A percentile compares a stretch with the other conserved stretches of the same genome.
These are phyloP conservation scores for Brachycybe producta DNA, from an alignment of 2,888 invertebrate genomes.

Conservation along the genomic window DNA sequence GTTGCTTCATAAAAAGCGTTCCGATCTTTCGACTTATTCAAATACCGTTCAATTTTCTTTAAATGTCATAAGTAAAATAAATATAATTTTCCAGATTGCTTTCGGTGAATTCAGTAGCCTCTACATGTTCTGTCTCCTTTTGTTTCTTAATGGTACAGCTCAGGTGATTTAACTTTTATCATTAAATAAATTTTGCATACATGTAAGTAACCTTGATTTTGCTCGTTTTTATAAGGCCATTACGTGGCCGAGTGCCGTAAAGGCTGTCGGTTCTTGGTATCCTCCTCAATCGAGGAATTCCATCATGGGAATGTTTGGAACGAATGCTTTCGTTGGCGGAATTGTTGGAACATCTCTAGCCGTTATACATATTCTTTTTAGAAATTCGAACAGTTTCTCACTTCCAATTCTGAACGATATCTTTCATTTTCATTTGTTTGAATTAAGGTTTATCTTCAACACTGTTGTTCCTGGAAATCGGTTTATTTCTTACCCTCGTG, in stretches of 20 bases:
- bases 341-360: slow-evolving; percentile 36
- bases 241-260: slow-evolving; percentile 39
- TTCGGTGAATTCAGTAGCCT: slow-evolving; percentile 35
- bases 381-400: not conserved
- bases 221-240: slow-evolving; percentile 30
- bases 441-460: slow-evolving; percentile 32
- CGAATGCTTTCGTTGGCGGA: slow-evolving; percentile 38
- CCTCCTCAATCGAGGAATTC: slow-evolving; percentile 34
- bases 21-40: too few relatives aligned
- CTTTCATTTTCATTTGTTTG: too few relatives aligned
- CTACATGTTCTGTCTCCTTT: slow-evolving; percentile 29
- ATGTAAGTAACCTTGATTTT: not conserved
- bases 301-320: slow-evolving; percentile 38
- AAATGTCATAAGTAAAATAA: too few relatives aligned
- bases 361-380: slow-evolving; percentile 25
- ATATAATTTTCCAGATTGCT: slow-evolving; percentile 27
- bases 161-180: slow-evolving; percentile 27
- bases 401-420: not conserved
- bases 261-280: slow-evolving; percentile 36
- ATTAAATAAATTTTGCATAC: not conserved
- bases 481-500: slow-evolving; percentile 33
- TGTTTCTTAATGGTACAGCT: slow-evolving; percentile 36
- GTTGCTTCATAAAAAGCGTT: too few relatives aligned
- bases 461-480: slow-evolving; percentile 34
- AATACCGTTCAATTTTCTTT: too few relatives aligned